Conservation (phyloP, 2,888 invertebrate species). For the Palloptera scutellata region DNA sequence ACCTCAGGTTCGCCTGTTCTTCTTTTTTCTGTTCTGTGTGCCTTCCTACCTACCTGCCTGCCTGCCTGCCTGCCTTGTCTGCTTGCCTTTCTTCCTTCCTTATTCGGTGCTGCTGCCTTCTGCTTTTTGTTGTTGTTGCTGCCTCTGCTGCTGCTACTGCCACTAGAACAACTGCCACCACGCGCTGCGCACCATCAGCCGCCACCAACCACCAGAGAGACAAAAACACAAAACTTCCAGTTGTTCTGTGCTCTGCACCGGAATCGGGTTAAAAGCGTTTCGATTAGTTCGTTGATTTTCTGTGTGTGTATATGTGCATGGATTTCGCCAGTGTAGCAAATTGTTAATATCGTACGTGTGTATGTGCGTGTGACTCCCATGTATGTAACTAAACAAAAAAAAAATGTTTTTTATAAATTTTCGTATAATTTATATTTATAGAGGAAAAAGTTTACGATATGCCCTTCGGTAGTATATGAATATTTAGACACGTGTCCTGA, state of each 20-base stretch:
- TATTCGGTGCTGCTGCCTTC: background rate
- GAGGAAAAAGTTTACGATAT: too few relatives aligned
- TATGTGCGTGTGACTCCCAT: too few relatives aligned
- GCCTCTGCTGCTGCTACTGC: background rate
- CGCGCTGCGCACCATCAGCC: background rate
- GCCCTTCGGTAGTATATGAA: too few relatives aligned
- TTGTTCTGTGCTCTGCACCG: background rate
- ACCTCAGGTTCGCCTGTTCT: background rate
- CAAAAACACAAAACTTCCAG: conserved; percentile 2
- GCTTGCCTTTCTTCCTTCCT: background rate
- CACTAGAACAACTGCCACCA: too few relatives aligned
- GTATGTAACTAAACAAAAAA: too few relatives aligned
- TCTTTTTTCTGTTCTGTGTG: background rate
- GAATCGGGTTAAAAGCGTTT: background rate
- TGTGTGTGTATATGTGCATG: too few relatives aligned
- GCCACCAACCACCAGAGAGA: background rate
- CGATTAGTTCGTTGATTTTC: too few relatives aligned
- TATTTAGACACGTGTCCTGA: too few relatives aligned
- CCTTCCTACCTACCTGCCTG: background rate
- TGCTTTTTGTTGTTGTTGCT: background rate
- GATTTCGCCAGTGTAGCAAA: too few relatives aligned
- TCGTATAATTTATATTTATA: too few relatives aligned
- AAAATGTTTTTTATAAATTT: too few relatives aligned
- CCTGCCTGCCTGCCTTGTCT: background rate
- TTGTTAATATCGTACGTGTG: too few relatives aligned